Evolutionary conservation across 2,113 vertebrate genomes (phyloP), one percentile per base, ranked within the genome.

Genomic region (Melierax canorus): DNA sequence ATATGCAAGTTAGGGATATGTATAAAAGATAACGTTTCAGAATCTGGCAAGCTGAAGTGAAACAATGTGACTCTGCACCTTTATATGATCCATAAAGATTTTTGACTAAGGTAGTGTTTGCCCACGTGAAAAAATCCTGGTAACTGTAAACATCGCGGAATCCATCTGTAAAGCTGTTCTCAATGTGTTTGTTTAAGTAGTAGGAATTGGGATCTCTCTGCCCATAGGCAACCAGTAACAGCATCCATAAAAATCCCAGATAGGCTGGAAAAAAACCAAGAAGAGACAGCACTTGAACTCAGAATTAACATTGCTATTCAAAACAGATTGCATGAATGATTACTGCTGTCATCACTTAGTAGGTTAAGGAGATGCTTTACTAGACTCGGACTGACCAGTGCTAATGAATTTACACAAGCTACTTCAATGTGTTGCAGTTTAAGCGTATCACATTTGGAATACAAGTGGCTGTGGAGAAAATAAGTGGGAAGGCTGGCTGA

Each of bases 191-290:
- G 75, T 98, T 99, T 90, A 99, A 97, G 92, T 99, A 99, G 95
- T 98, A 99, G 80, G 99, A 98, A 6, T 98, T 99, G 56, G 99
- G 99, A 82, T 99, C 99, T 95, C 99, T 98, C 93, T 99, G 99
- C 46, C 99, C 99, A 1, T 99, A 99, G 45, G 99, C 99, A 84
- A 99, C 99, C 86, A 99, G 93, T 66, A 99, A 98, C 76, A 99
- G 96, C 99, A 99, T 99, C 99, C 99, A 99, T 97, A 99, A 98
- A 97, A 99, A 99, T 21, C 99, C 99, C 48, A 98, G 43, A 66
- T 99, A 99, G 9, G 97, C 99, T 99, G 97, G 59, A 97, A 96
- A 64, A 90, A 77, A 58, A 26, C 21, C 21, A 81, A 48, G 8
- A 87, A 56, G 53, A 55, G 21, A 80, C 14, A 84, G n/a, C 12